These are phyloP conservation scores for Syngnathoides biaculeatus DNA, from an alignment of 2,113 vertebrate species.

Conservation along the genomic window DNA sequence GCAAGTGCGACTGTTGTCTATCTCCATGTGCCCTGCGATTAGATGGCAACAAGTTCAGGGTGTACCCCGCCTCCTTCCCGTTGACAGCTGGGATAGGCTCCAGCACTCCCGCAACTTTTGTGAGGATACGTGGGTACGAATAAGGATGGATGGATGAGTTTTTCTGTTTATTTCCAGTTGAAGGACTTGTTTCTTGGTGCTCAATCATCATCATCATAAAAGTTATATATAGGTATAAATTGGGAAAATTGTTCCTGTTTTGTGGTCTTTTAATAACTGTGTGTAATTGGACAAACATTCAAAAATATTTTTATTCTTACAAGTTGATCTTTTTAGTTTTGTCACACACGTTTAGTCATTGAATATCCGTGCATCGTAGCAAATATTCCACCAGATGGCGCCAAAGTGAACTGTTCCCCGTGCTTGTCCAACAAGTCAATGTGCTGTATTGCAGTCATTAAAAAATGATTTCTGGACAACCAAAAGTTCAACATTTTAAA, in stretches of 20 bases:
- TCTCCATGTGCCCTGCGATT: no score
- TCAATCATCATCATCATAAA: slow-evolving; percentile 1
- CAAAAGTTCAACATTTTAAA: no score
- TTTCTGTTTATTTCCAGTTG: neutral
- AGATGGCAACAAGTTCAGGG: no score
- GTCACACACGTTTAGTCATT: neutral
- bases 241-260: neutral
- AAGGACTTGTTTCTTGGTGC: neutral
- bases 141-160: no score
- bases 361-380: neutral
- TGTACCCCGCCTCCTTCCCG: no score
- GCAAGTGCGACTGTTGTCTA: no score
- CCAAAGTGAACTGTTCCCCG: neutral
- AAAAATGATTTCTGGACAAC: no score
- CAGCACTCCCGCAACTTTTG: no score
- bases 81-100: no score
- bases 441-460: no score
- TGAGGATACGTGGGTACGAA: no score
- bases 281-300: neutral
- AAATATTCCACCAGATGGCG: slow-evolving; percentile 34
- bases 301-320: neutral
- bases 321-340: neutral
- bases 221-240: no score
- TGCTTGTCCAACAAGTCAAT: neutral
- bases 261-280: neutral